Evolutionary conservation across 1,140 invertebrate species (phyloP).

Genomic region (Dreissena rostriformis): DNA sequence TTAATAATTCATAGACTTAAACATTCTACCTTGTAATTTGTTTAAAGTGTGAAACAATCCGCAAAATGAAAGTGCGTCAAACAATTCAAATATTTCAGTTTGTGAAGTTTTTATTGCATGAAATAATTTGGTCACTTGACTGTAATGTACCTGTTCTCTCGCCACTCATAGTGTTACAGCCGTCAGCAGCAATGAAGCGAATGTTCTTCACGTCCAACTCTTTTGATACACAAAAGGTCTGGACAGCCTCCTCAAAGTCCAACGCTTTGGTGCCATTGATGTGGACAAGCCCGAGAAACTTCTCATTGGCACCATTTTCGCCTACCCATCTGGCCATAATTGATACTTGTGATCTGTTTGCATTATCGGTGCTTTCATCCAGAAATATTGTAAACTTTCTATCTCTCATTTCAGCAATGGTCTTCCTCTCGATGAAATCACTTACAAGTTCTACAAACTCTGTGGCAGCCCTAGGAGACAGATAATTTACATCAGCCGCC

Average conservation of each 20-base stretch:
- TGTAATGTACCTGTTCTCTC: slow-evolving; percentile 32
- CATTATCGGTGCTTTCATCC: slow-evolving; percentile 25
- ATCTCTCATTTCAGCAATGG: background rate
- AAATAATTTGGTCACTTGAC: too few relatives aligned
- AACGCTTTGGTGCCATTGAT: background rate
- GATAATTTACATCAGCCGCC: background rate
- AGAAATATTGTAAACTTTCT: slow-evolving; percentile 28
- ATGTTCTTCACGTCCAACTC: slow-evolving; percentile 3
- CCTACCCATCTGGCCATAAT: slow-evolving; percentile 23
- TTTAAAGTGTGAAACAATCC: background rate
- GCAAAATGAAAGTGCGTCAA: background rate
- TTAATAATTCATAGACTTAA: background rate
- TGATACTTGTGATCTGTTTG: slow-evolving; percentile 26
- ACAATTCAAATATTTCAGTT: background rate
- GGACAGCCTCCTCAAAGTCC: slow-evolving; percentile 9
- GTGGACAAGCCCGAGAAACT: slow-evolving; percentile 12
- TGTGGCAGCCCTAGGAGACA: slow-evolving; percentile 5
- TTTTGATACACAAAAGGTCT: slow-evolving; percentile 3
- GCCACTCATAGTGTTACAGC: slow-evolving; percentile 48
- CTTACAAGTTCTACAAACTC: slow-evolving; percentile 6
- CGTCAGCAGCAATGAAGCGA: slow-evolving; percentile 46
- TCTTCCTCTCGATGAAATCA: slow-evolving; percentile 19
- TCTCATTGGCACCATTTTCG: background rate
- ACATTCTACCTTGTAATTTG: background rate
- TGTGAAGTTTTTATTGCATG: background rate